phyloP scores from a whole-genome alignment of 2,888 invertebrate genomes.

The Melitaea athalia region DNA sequence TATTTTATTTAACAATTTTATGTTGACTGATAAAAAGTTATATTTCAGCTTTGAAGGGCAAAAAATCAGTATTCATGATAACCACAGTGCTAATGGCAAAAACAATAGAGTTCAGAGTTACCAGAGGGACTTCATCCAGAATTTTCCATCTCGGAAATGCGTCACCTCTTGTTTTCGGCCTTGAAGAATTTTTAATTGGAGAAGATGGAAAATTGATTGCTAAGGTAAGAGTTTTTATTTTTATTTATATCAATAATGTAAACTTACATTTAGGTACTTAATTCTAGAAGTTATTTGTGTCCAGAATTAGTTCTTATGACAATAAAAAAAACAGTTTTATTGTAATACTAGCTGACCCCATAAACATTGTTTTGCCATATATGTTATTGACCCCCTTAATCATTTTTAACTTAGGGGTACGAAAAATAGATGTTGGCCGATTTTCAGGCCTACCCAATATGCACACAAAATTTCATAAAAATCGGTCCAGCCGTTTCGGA shows the following conservation, averaged over 20 bases:
- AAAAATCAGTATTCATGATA: conserved; percentile 78
- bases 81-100: conserved; percentile 77
- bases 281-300: background rate
- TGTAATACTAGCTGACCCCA: too few relatives aligned
- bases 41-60: conserved; percentile 68
- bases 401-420: too few relatives aligned
- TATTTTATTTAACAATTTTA: background rate
- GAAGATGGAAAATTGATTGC: conserved; percentile 73
- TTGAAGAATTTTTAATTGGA: conserved; percentile 73
- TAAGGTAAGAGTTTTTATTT: conserved; percentile 56
- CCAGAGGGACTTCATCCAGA: conserved; percentile 70
- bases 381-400: too few relatives aligned
- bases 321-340: too few relatives aligned
- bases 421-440: too few relatives aligned
- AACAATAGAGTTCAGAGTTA: conserved; percentile 78
- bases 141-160: conserved; percentile 79
- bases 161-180: conserved; percentile 73
- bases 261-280: background rate
- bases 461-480: too few relatives aligned
- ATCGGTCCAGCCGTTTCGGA: too few relatives aligned
- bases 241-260: background rate
- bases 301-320: too few relatives aligned
- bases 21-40: background rate
- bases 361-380: too few relatives aligned
- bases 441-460: too few relatives aligned